These are phyloP conservation scores for Meleagris gallopavo DNA, from an alignment of 2,113 vertebrate genomes.

Conservation along the genomic window DNA sequence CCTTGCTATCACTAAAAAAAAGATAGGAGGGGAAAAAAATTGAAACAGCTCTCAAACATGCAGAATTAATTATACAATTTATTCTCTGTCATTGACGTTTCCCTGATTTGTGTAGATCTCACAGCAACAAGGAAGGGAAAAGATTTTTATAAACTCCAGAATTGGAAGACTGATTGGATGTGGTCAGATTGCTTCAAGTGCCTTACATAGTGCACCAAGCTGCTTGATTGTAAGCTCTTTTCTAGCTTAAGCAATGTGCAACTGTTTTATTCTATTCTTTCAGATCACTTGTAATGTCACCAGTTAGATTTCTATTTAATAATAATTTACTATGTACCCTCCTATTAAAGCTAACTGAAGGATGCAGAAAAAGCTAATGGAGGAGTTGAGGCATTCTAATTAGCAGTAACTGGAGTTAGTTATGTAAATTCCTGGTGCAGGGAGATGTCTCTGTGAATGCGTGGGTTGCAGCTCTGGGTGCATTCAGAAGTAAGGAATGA, in stretches of 20 bases:
- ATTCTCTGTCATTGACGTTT: background rate
- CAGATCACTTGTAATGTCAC: background rate
- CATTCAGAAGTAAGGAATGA: background rate
- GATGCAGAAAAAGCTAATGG: background rate
- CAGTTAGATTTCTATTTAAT: background rate
- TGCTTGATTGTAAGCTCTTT: background rate
- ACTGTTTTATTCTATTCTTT: background rate
- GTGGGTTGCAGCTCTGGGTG: background rate
- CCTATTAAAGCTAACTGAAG: background rate
- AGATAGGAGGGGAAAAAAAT: background rate
- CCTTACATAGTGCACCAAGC: background rate
- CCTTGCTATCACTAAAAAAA: background rate
- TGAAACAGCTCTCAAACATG: background rate
- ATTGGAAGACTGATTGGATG: background rate
- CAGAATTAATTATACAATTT: background rate
- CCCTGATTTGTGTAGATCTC: background rate
- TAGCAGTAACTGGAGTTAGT: conserved; percentile 14
- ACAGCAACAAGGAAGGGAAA: background rate
- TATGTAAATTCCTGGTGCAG: conserved; percentile 29
- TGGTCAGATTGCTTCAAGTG: background rate
- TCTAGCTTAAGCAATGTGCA: too few relatives aligned
- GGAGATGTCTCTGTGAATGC: background rate
- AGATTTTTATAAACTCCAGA: background rate
- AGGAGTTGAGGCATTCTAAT: conserved; percentile 1
- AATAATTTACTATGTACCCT: background rate